A percentile compares a stretch with the other conserved stretches of the same genome.
phyloP scores from a whole-genome alignment of 2,888 invertebrate genomes.

The Mystacides longicornis region DNA sequence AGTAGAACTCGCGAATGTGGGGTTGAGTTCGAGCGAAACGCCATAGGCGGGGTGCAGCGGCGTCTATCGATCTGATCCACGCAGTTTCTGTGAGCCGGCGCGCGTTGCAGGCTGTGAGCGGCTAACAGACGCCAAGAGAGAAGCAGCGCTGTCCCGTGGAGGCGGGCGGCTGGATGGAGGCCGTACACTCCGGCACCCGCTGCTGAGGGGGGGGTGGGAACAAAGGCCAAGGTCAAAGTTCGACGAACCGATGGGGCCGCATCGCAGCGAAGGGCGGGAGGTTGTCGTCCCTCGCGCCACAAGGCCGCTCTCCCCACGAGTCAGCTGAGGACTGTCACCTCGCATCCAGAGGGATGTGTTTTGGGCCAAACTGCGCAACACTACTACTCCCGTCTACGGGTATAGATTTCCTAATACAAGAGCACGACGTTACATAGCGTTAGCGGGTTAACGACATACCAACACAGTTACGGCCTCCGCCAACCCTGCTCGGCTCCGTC shows the following conservation, averaged over 20 bases:
- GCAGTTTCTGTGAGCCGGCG: constrained; percentile 12
- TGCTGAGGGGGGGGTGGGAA: constrained; percentile 36
- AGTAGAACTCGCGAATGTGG: too few species aligned
- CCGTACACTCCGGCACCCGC: constrained; percentile 35
- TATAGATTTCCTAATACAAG: not conserved
- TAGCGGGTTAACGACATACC: not conserved
- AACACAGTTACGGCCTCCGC: not conserved
- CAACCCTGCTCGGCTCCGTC: not conserved
- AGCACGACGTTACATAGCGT: too few species aligned
- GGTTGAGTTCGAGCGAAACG: not conserved
- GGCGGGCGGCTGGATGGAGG: constrained; percentile 37
- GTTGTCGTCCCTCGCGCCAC: constrained; percentile 11
- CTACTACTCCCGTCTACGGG: not conserved
- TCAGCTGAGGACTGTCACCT: constrained; percentile 16
- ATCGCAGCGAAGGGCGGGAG: constrained; percentile 9
- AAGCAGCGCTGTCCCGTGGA: constrained; percentile 35
- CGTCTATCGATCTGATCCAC: constrained; percentile 11
- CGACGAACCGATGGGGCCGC: constrained; percentile 14
- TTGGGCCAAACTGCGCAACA: not conserved
- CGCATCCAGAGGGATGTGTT: not conserved
- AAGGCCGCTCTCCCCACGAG: constrained; percentile 12
- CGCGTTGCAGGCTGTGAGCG: constrained; percentile 27
- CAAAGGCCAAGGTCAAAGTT: constrained; percentile 29
- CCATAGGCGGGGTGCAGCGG: constrained; percentile 8
- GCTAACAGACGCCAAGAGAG: constrained; percentile 31